phyloP scores from a whole-genome alignment of 2,797 vertebrate species.

The Sebastes diaconus region DNA sequence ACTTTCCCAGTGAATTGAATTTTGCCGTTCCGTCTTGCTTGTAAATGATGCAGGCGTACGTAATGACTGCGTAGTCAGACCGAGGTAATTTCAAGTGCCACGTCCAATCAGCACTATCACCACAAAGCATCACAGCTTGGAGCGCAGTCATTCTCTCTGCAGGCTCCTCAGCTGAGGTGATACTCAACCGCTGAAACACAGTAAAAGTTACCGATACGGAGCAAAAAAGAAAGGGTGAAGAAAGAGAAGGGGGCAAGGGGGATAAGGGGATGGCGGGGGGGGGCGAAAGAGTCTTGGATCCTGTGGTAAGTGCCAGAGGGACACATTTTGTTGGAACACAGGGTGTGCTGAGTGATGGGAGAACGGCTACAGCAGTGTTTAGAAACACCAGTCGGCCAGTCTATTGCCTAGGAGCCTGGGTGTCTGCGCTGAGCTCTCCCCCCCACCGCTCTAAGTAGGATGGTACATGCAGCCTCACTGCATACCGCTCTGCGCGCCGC shows the following conservation, averaged over 20 bases:
- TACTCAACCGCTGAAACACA: conserved; percentile 50
- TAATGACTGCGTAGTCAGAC: conserved; percentile 69
- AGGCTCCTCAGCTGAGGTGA: conserved; percentile 63
- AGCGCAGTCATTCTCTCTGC: conserved; percentile 37
- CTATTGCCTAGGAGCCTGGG: conserved; percentile 83
- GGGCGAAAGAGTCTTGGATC: conserved; percentile 63
- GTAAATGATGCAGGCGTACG: conserved; percentile 73
- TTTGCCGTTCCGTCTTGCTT: conserved; percentile 62
- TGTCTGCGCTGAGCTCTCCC: conserved; percentile 77
- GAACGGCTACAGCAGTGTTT: conserved; percentile 80
- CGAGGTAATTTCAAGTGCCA: conserved; percentile 73
- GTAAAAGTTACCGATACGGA: conserved; percentile 51
- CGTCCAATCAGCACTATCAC: conserved; percentile 73
- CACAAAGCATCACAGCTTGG: conserved; percentile 68
- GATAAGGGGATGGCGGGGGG: conserved; percentile 9
- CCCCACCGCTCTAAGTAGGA: conserved; percentile 74
- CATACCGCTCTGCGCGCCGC: conserved; percentile 69
- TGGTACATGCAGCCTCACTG: conserved; percentile 83
- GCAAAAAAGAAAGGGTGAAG: conserved; percentile 55
- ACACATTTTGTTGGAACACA: conserved; percentile 77
- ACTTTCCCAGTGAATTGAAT: conserved; percentile 69
- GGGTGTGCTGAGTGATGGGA: conserved; percentile 80
- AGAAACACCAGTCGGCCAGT: conserved; percentile 80
- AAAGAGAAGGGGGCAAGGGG: conserved; percentile 43
- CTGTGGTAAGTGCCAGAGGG: conserved; percentile 78